These are phyloP conservation scores for Zaprionus lachaisei DNA, from an alignment of 1,140 invertebrate genomes.

Conservation along the genomic window DNA sequence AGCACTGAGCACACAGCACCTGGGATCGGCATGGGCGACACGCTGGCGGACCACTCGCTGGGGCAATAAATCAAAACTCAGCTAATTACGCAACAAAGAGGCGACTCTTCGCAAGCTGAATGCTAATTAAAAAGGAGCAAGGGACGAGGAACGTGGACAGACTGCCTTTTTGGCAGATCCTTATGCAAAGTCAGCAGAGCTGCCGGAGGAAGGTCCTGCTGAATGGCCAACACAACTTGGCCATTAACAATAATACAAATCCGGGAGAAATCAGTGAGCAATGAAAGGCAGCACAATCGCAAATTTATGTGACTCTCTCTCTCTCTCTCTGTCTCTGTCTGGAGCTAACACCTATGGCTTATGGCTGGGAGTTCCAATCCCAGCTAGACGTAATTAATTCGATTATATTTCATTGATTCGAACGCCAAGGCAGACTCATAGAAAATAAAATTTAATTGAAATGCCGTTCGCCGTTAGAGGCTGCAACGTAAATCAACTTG, in stretches of 20 bases:
- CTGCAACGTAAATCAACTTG: constrained; percentile 77
- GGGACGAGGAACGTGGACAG: constrained; percentile 23
- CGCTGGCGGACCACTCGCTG: constrained; percentile 40
- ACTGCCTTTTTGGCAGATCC: constrained; percentile 38
- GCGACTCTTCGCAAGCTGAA: constrained; percentile 57
- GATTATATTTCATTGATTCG: constrained; percentile 84
- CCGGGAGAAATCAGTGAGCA: constrained; percentile 56
- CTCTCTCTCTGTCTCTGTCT: not conserved
- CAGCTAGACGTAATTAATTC: constrained; percentile 80
- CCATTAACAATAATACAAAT: constrained; percentile 80
- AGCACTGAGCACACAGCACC: constrained; percentile 29
- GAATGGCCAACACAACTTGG: constrained; percentile 63
- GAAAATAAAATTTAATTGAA: constrained; percentile 84
- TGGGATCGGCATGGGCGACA: constrained; percentile 36
- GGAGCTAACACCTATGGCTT: constrained; percentile 24
- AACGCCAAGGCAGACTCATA: constrained; percentile 55
- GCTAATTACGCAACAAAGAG: constrained; percentile 83
- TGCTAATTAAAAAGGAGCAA: constrained; percentile 77
- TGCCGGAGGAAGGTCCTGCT: not conserved
- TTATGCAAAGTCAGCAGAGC: constrained; percentile 44
- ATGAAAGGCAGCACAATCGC: constrained; percentile 74
- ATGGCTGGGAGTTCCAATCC: constrained; percentile 32
- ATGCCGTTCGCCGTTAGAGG: constrained; percentile 61
- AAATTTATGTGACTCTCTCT: constrained; percentile 72
- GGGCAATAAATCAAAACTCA: constrained; percentile 81